Evolutionary conservation across 2,888 invertebrate species (phyloP), one percentile per base, ranked within the genome.

Genomic region (Cylloceria caligata): DNA sequence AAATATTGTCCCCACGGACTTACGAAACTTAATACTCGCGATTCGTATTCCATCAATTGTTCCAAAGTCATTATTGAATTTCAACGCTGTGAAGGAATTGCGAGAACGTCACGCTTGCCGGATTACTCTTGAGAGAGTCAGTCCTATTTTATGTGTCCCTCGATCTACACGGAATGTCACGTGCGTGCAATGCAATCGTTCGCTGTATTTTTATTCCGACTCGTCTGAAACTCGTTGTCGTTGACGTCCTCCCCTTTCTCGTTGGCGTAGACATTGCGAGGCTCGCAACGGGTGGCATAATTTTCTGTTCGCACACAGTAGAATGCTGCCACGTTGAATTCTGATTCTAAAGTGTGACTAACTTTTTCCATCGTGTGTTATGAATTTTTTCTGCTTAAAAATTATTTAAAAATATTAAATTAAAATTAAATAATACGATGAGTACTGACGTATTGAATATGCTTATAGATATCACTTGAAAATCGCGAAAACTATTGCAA

Each of bases 31-130:
- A 9, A 47, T 36, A 64, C 11, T 39, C 27, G 39, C n/a, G 9
- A 62, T 57, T 69, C 55, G 34, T 19, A 64, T 65, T 71, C 42
- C 16, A 19, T 62, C 64, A 65, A 71, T 30, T 55, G 74, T 9
- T 39, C 34, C 9, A 13, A 5, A n/a, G 65, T 34, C 65, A n/a
- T 16, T 7, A 52, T 45, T 52, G 42, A 69, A 74, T 74, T 42
- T 45, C 19, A 64, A 27, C 19, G 52, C 11, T 36, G 6, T 34
- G 49, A 52, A 16, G 60, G 1, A 16, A 47, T 62, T 49, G 42
- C 24, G 45, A 45, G 68, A 42, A n/a, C 49, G 16, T 60, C 60
- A 36, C 60, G 60, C 34, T 60, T 34, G 60, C 60, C 60, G 36
- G 60, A 16, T 34, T 9, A 34, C 19, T 36, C 60, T 34, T 5